Evolutionary conservation across 30 jellyfish, hydroid and myxozoan species (phyloP), one percentile per base, ranked within the genome.

Genomic region (Pelagia noctiluca): DNA sequence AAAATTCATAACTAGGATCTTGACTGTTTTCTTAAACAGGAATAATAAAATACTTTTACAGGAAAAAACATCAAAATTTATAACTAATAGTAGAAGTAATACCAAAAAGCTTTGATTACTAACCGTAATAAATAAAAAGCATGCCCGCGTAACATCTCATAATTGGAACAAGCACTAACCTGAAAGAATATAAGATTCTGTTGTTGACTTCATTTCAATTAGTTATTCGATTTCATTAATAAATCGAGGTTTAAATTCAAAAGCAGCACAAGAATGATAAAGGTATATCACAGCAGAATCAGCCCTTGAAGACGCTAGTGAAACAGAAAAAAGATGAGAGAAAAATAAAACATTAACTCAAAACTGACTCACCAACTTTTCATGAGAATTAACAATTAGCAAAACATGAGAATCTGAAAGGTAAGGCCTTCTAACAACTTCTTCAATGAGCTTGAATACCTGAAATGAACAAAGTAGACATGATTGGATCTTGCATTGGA

Each of bases 401-500:
- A 25, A 32, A 53, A 79, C 31, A 10, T 81, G 49, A 18, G 12
- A 22, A 7, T 38, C 67, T 42, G 30, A 73, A 21, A 35, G 16
- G 48, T 24, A 79, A 13, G 82, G 89, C 2, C 63, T 62, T 31
- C 68, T 37, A 1, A 62, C 53, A 2, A 50, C 82, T 10, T 63
- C 22, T 22, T 63, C 65, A 57, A 79, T 74, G 3, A 79, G 30
- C 29, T 79, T 82, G 0, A 79, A 31, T 11, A 79, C 63, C 89
- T 79, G 50, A 18, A 22, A 75, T 31, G 28, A 75, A 52, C 7
- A n/a, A n/a, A n/a, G n/a, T n/a, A n/a, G n/a, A n/a, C n/a, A n/a
- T n/a, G n/a, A n/a, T n/a, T n/a, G n/a, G n/a, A n/a, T n/a, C n/a
- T n/a, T n/a, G n/a, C n/a, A n/a, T n/a, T 35, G 2, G 30, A 38